Conservation (phyloP, 2,888 invertebrate genomes). For the Thelaira solivaga region DNA sequence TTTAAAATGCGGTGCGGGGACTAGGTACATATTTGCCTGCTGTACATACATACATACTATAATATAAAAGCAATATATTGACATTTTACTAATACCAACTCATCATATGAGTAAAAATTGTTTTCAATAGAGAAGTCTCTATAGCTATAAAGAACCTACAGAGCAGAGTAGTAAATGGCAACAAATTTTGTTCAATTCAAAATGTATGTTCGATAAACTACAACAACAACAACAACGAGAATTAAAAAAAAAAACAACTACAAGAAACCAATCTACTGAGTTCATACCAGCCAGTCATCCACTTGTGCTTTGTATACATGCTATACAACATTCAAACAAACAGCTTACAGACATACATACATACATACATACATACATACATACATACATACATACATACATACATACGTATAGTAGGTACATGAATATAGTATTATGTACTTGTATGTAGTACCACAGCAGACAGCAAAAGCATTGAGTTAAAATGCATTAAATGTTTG, state of each 20-base stretch:
- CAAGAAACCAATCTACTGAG: conserved; percentile 39
- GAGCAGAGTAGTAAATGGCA: conserved; percentile 4
- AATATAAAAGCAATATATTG: conserved; percentile 48
- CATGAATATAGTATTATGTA: background rate
- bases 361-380: background rate
- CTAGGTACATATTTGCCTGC: no score
- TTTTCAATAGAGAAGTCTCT: conserved; percentile 6
- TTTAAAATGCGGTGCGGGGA: background rate
- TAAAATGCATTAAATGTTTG: conserved; percentile 54
- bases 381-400: background rate
- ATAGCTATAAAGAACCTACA: conserved; percentile 26
- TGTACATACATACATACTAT: no score
- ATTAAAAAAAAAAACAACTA: conserved; percentile 24
- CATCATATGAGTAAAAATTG: conserved; percentile 21
- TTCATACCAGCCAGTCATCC: conserved; percentile 51
- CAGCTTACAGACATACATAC: no score
- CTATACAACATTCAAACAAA: no score
- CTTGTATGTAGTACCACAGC: conserved; percentile 13
- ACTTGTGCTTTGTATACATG: conserved; percentile 29
- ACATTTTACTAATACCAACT: conserved; percentile 57
- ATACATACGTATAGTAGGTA: background rate
- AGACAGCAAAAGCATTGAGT: conserved; percentile 55
- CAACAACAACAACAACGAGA: conserved; percentile 27
- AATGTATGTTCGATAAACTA: conserved; percentile 60
- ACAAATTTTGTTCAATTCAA: conserved; percentile 47